phyloP scores from a whole-genome alignment of 2,113 vertebrate genomes.

The Corythornis madagascariensis region DNA sequence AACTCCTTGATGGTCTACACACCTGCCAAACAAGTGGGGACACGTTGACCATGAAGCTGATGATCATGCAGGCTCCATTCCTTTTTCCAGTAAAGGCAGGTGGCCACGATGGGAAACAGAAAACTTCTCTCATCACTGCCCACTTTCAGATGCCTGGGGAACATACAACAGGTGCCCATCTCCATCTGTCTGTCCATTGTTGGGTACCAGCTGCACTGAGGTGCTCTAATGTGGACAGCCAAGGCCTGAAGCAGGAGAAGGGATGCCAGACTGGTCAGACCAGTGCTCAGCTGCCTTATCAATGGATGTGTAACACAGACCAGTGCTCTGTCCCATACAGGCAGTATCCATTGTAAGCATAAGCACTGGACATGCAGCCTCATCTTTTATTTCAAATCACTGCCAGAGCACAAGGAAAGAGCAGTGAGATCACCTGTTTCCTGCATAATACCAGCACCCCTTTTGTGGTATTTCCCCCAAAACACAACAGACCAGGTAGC shows the following conservation, averaged over 20 bases:
- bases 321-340: not conserved
- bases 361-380: fast-evolving
- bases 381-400: not conserved
- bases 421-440: not conserved
- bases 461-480: not conserved
- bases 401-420: not conserved
- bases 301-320: not conserved
- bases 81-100: not conserved
- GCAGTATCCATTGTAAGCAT: not conserved
- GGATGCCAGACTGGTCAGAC: not conserved
- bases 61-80: not conserved
- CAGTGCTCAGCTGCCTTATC: not conserved
- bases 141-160: not conserved
- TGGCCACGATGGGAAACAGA: not conserved
- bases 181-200: not conserved
- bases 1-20: not conserved
- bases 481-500: not conserved
- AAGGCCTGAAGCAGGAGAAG: not conserved
- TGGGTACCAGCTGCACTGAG: not conserved
- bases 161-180: not conserved
- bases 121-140: fast-evolving
- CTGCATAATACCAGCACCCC: no score
- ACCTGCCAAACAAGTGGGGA: not conserved
- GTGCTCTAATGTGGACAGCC: fast-evolving
- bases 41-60: not conserved